Evolutionary conservation across 2,797 vertebrate genomes (phyloP).

Genomic region (Centropyge bicolor): DNA sequence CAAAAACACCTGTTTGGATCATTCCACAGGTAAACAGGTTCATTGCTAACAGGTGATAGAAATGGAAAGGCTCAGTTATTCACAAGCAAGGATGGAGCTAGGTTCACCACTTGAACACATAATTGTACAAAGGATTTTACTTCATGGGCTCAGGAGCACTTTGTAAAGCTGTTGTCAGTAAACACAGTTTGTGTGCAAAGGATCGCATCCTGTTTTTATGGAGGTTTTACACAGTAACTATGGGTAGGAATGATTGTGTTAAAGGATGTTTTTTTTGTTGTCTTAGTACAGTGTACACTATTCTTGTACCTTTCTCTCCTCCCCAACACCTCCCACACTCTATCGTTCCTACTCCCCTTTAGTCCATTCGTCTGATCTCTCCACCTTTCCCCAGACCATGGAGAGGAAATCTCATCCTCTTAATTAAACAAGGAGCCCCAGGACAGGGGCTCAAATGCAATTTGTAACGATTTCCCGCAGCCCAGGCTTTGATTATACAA

Average conservation of each 20-base stretch:
- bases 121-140: too few relatives aligned
- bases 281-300: not conserved
- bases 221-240: too few relatives aligned
- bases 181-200: too few relatives aligned
- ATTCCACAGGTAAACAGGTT: too few relatives aligned
- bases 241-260: not conserved
- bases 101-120: too few relatives aligned
- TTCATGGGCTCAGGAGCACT: too few relatives aligned
- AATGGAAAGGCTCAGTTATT: too few relatives aligned
- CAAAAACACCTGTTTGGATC: too few relatives aligned
- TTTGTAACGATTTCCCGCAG: slow-evolving; percentile 83
- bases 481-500: slow-evolving; percentile 79
- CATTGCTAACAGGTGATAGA: too few relatives aligned
- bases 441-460: slow-evolving; percentile 79
- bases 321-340: slow-evolving; percentile 2
- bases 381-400: slow-evolving; percentile 57
- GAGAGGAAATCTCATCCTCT: slow-evolving; percentile 80
- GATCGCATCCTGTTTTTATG: too few relatives aligned
- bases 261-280: not conserved
- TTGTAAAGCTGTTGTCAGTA: too few relatives aligned
- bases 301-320: not conserved
- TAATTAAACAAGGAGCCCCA: slow-evolving; percentile 85
- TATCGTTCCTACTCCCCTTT: slow-evolving; percentile 25
- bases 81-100: too few relatives aligned
- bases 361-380: slow-evolving; percentile 41